Percentiles rank a stretch among this genome's conserved stretches.
phyloP scores from a whole-genome alignment of 1,140 invertebrate species.

The Propsilocerus akamusi region DNA sequence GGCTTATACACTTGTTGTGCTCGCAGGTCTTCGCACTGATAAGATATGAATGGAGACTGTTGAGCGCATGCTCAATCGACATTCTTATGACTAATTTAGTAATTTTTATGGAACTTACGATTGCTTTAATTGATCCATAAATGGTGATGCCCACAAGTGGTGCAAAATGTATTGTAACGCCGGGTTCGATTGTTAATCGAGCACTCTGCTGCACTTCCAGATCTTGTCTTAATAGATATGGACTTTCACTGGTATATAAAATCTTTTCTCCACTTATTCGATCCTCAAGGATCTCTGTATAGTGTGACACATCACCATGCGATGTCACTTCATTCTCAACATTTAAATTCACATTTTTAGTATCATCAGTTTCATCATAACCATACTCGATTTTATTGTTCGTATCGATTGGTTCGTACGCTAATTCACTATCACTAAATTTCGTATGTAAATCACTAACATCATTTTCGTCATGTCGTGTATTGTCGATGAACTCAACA shows the following conservation, averaged over 20 bases:
- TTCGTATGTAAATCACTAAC: not conserved
- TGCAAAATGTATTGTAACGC: slow-evolving; percentile 66
- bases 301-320: slow-evolving; percentile 42
- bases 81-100: no score
- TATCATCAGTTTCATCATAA: slow-evolving; percentile 6
- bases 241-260: slow-evolving; percentile 37
- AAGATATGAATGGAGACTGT: not conserved
- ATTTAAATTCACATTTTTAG: slow-evolving; percentile 5
- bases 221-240: slow-evolving; percentile 62
- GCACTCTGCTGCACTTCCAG: slow-evolving; percentile 54
- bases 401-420: slow-evolving; percentile 16
- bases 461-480: not conserved
- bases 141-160: slow-evolving; percentile 83
- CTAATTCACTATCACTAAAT: slow-evolving; percentile 8
- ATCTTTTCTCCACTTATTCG: slow-evolving; percentile 29
- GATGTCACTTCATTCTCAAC: slow-evolving; percentile 17
- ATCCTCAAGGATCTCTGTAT: slow-evolving; percentile 31
- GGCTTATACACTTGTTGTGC: no score
- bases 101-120: slow-evolving; percentile 55
- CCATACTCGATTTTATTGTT: slow-evolving; percentile 15
- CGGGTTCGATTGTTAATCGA: slow-evolving; percentile 64
- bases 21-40: no score
- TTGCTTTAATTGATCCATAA: slow-evolving; percentile 62
- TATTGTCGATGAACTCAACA: not conserved
- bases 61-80: not conserved